Conservation (phyloP, 2,888 invertebrate genomes). For the Urechis unicinctus region DNA sequence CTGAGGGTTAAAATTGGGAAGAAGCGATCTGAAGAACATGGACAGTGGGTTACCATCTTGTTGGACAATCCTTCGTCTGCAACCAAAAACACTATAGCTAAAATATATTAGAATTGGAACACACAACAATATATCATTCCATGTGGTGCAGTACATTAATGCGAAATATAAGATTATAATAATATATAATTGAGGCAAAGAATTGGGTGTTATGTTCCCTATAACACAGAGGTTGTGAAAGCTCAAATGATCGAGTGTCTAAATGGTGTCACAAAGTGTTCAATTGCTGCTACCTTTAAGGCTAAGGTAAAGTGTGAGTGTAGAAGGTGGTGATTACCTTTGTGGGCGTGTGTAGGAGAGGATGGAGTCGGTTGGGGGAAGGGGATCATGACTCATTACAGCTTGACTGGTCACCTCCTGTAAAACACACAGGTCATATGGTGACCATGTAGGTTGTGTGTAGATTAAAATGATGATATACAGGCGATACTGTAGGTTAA, state of each 20-base stretch:
- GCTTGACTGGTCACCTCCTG: conserved; percentile 57
- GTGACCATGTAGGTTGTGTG: neutral
- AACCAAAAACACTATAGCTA: conserved; percentile 9
- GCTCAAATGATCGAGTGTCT: too few species aligned
- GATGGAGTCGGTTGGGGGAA: conserved; percentile 70
- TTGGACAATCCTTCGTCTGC: conserved; percentile 30
- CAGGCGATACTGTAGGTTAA: too few species aligned
- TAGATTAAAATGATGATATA: neutral
- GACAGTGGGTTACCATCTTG: conserved; percentile 47
- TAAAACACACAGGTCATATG: neutral
- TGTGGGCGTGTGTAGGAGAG: conserved; percentile 61
- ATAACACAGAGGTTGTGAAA: too few species aligned
- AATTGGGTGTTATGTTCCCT: too few species aligned
- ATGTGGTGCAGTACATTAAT: too few species aligned
- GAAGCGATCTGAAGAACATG: conserved; percentile 67
- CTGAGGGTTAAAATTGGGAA: conserved; percentile 63
- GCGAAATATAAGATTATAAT: too few species aligned
- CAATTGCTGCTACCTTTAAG: too few species aligned
- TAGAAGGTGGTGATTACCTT: conserved; percentile 36
- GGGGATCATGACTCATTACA: conserved; percentile 71
- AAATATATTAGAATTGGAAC: too few species aligned
- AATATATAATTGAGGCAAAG: too few species aligned
- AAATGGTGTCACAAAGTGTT: too few species aligned
- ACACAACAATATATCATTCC: too few species aligned
- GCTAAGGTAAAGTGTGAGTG: too few species aligned